A percentile compares a stretch with the other conserved stretches of the same genome.
These are phyloP conservation scores for Sycobia sp. DNA, from an alignment of 1,140 invertebrate species.

Conservation along the genomic window DNA sequence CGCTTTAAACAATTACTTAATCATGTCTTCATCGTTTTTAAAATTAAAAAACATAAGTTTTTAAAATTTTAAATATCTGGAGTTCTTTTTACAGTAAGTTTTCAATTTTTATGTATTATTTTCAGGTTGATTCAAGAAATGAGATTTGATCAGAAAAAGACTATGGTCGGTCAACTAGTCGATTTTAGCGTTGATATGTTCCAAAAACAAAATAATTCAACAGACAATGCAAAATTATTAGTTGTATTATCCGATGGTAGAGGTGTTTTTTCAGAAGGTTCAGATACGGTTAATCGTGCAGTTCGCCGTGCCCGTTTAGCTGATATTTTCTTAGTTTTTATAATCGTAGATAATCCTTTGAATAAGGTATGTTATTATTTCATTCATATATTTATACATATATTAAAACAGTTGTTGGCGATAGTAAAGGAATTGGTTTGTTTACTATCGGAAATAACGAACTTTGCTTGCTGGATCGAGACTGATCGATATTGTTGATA, in stretches of 20 bases:
- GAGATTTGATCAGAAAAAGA: constrained; percentile 81
- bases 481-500: too few species aligned
- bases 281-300: constrained; percentile 75
- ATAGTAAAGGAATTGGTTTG: background rate
- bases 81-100: too few species aligned
- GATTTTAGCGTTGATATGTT: constrained; percentile 79
- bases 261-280: constrained; percentile 89
- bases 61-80: too few species aligned
- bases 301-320: constrained; percentile 79
- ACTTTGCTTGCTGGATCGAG: too few species aligned
- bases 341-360: constrained; percentile 92
- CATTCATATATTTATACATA: background rate
- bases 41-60: too few species aligned
- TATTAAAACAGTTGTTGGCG: too few species aligned
- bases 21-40: too few species aligned
- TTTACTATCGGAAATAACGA: background rate
- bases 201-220: constrained; percentile 58
- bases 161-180: constrained; percentile 79
- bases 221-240: constrained; percentile 84
- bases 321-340: constrained; percentile 91
- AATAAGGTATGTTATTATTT: constrained; percentile 76
- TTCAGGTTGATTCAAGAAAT: constrained; percentile 74
- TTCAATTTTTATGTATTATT: constrained; percentile 20
- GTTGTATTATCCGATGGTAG: constrained; percentile 94
- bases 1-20: background rate